Conservation (phyloP, 2,113 vertebrate genomes). For the Corydoras sp. region DNA sequence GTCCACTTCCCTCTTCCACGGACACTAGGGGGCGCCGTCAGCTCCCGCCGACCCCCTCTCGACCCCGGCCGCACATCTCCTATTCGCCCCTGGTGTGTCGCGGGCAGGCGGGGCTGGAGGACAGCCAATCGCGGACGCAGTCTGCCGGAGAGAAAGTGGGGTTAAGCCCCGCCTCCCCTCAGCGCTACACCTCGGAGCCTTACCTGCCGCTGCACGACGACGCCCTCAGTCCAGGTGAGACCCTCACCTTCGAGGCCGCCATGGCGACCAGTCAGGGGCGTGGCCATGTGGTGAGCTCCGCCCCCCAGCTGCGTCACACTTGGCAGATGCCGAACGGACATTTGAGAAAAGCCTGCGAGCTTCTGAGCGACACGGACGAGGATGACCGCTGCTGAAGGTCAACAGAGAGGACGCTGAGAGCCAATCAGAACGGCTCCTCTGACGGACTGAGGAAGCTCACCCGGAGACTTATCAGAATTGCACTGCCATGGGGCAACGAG, state of each 20-base stretch:
- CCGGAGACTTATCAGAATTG: neutral
- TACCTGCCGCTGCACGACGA: conserved; percentile 86
- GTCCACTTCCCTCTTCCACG: conserved; percentile 77
- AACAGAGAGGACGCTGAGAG: neutral
- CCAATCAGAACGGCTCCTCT: neutral
- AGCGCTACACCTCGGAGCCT: conserved; percentile 93
- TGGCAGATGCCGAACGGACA: conserved; percentile 96
- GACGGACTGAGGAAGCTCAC: neutral
- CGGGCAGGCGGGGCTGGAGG: conserved; percentile 60
- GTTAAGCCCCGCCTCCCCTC: conserved; percentile 71
- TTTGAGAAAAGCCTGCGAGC: conserved; percentile 79
- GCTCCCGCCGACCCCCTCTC: conserved; percentile 87
- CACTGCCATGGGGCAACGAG: neutral
- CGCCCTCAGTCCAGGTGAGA: conserved; percentile 78
- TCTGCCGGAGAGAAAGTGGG: conserved; percentile 44
- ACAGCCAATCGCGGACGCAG: conserved; percentile 53
- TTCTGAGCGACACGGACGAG: conserved; percentile 90
- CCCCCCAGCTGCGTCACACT: conserved; percentile 84
- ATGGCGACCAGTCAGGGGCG: conserved; percentile 85
- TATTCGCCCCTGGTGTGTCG: conserved; percentile 83
- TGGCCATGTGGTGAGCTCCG: conserved; percentile 84
- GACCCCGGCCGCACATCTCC: conserved; percentile 87
- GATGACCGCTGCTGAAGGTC: conserved; percentile 85
- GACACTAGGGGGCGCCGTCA: conserved; percentile 87
- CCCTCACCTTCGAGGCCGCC: conserved; percentile 91